These are phyloP conservation scores for Laticauda colubrina DNA, from an alignment of 2,113 vertebrate species.

Conservation along the genomic window DNA sequence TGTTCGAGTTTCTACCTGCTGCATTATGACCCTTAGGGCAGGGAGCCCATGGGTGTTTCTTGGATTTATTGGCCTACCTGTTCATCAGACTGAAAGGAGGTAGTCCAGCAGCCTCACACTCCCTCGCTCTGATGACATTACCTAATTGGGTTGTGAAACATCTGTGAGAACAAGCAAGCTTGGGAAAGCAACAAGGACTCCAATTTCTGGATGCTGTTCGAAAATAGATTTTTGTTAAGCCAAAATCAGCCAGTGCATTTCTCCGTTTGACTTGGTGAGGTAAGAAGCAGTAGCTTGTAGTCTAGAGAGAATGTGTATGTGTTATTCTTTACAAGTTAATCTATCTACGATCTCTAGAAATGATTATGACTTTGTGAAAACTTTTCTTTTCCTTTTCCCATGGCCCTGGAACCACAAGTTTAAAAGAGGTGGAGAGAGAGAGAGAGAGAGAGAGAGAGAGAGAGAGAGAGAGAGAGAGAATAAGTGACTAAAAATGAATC, in stretches of 20 bases:
- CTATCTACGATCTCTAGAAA: not conserved
- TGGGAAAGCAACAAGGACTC: not conserved
- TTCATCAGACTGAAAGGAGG: not conserved
- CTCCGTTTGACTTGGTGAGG: not conserved
- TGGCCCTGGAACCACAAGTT: not conserved
- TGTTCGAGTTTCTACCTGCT: not conserved
- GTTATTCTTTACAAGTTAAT: not conserved
- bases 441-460: too few species aligned
- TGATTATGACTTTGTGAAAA: not conserved
- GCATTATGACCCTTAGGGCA: not conserved
- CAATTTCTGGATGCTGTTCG: not conserved
- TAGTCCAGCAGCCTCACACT: not conserved
- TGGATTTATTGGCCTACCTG: not conserved
- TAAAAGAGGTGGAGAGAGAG: not conserved
- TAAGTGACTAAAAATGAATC: not conserved
- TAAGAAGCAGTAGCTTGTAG: not conserved
- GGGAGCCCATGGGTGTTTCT: not conserved
- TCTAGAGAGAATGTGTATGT: not conserved
- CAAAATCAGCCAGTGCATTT: not conserved
- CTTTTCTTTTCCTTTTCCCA: not conserved
- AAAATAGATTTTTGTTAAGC: not conserved
- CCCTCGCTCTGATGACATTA: not conserved
- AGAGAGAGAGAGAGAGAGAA: not conserved
- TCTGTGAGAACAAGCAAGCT: not conserved
- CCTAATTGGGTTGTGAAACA: not conserved